Evolutionary conservation across 2,797 vertebrate genomes (phyloP).

Genomic region (Columba guinea): DNA sequence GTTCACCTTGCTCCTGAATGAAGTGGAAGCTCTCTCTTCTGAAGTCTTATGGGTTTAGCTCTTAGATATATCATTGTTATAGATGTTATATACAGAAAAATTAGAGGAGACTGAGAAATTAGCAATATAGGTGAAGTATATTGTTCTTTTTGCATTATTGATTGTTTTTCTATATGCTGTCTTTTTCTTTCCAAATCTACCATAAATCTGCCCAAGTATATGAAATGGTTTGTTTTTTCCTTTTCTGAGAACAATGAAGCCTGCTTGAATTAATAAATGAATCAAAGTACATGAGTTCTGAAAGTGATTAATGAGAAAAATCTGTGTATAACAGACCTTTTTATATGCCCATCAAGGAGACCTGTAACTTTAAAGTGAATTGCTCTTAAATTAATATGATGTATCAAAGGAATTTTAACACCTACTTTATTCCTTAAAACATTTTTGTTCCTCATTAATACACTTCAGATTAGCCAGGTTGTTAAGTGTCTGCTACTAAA

Average conservation of each 20-base stretch:
- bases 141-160: background rate
- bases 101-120: background rate
- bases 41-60: background rate
- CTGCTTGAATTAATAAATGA: slow-evolving; percentile 54
- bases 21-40: background rate
- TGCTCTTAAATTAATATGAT: slow-evolving; percentile 60
- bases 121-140: background rate
- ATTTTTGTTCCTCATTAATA: slow-evolving; percentile 62
- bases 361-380: slow-evolving; percentile 52
- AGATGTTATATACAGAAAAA: background rate
- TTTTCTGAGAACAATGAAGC: slow-evolving; percentile 17
- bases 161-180: background rate
- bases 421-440: slow-evolving; percentile 45
- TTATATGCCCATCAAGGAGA: slow-evolving; percentile 33
- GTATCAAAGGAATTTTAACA: slow-evolving; percentile 57
- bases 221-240: background rate
- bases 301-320: slow-evolving; percentile 66
- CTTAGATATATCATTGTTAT: background rate
- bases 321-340: slow-evolving; percentile 45
- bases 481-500: slow-evolving; percentile 32
- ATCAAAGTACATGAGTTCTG: slow-evolving; percentile 61
- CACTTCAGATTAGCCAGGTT: slow-evolving; percentile 41
- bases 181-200: background rate
- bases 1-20: background rate
- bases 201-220: background rate